Conservation (phyloP, 2,888 invertebrate species). For the Spodoptera littoralis region DNA sequence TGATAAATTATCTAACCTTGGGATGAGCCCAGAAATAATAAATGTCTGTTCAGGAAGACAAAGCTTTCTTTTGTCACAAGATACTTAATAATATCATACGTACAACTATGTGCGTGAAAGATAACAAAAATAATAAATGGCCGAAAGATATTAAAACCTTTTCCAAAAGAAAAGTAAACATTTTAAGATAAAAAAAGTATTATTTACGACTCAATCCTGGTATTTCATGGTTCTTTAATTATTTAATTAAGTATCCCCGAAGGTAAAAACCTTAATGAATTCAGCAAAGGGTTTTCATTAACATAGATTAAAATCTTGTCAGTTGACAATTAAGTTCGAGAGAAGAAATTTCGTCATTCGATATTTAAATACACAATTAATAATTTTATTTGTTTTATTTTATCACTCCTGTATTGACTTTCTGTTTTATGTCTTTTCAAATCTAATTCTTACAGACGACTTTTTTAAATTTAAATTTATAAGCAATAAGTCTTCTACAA, state of each 20-base stretch:
- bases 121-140: constrained; percentile 10
- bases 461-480: too few relatives aligned
- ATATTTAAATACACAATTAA: too few relatives aligned
- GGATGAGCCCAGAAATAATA: constrained; percentile 17
- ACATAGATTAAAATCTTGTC: constrained; percentile 50
- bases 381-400: too few relatives aligned
- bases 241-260: constrained; percentile 25
- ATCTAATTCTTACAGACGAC: too few relatives aligned
- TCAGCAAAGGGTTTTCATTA: constrained; percentile 36
- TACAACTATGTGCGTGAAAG: constrained; percentile 11
- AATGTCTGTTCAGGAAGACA: constrained; percentile 19
- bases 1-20: constrained; percentile 27
- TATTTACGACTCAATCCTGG: constrained; percentile 6
- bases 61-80: constrained; percentile 10
- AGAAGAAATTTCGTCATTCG: neutral
- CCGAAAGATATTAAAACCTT: neutral
- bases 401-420: too few relatives aligned
- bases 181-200: too few relatives aligned
- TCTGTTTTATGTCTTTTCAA: too few relatives aligned
- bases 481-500: too few relatives aligned
- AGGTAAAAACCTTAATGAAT: constrained; percentile 40
- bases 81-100: neutral
- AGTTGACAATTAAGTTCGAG: constrained; percentile 26
- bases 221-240: constrained; percentile 8
- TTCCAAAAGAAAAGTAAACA: neutral